These are phyloP conservation scores for Polypterus senegalus DNA, from an alignment of 2,113 vertebrate species.

Conservation along the genomic window DNA sequence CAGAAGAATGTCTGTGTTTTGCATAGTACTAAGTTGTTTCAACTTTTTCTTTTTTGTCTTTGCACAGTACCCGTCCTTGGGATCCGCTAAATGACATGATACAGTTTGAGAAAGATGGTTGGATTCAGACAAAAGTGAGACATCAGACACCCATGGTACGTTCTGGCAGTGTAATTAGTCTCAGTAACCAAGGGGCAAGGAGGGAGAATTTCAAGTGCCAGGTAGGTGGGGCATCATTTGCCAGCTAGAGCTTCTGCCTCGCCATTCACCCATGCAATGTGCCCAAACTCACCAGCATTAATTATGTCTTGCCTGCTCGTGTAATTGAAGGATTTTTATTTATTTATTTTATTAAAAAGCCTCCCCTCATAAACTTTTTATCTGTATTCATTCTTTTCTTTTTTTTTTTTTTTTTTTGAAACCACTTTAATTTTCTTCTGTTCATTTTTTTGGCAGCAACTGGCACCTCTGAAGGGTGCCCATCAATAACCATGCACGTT, in stretches of 20 bases:
- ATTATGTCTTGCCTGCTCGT: neutral
- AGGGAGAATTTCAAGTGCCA: constrained; percentile 51
- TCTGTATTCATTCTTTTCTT: too few relatives aligned
- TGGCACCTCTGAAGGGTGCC: neutral
- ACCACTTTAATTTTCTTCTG: too few relatives aligned
- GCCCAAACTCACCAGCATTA: constrained; percentile 14
- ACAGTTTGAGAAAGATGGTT: constrained; percentile 93
- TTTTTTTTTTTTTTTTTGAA: too few relatives aligned
- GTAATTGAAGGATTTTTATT: too few relatives aligned
- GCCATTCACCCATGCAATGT: constrained; percentile 18
- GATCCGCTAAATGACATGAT: constrained; percentile 94
- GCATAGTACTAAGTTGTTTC: neutral
- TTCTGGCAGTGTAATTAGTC: constrained; percentile 65
- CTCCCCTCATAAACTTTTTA: too few relatives aligned
- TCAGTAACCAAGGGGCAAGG: constrained; percentile 67
- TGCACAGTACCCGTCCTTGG: constrained; percentile 84
- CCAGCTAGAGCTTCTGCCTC: constrained; percentile 12
- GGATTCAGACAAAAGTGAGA: constrained; percentile 90
- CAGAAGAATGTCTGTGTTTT: too few relatives aligned
- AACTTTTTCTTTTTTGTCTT: constrained; percentile 6
- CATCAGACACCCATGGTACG: constrained; percentile 96
- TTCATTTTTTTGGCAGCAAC: too few relatives aligned
- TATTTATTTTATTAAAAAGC: too few relatives aligned
- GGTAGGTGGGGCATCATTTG: constrained; percentile 34
- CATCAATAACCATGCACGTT: neutral